Conservation (phyloP, 2,888 invertebrate genomes). For the Luperina nickerlii region DNA sequence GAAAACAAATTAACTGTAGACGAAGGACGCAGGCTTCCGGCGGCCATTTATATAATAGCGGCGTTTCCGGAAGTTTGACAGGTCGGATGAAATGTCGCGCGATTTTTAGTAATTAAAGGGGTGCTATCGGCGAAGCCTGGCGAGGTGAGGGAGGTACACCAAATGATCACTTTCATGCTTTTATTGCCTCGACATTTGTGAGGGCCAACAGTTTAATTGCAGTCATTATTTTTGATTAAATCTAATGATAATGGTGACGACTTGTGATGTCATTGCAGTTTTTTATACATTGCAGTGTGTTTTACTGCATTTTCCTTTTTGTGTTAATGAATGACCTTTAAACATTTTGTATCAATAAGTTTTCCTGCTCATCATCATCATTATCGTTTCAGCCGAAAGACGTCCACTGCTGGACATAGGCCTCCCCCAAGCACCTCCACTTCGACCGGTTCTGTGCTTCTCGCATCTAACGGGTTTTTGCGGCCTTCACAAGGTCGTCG, state of each 20-base stretch:
- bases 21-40: conserved; percentile 73
- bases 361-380: conserved; percentile 12
- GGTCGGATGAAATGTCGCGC: conserved; percentile 87
- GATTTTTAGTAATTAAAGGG: conserved; percentile 89
- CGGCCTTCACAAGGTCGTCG: too few species aligned
- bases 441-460: too few species aligned
- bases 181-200: conserved; percentile 51
- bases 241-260: not conserved
- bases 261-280: not conserved
- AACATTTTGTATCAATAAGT: conserved; percentile 26
- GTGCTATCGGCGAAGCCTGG: conserved; percentile 51
- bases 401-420: too few species aligned
- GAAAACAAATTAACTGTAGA: conserved; percentile 85
- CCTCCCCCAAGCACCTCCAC: too few species aligned
- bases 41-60: conserved; percentile 82
- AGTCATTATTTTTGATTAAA: conserved; percentile 38
- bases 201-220: conserved; percentile 37
- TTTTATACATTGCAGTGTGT: not conserved
- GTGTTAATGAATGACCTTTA: conserved; percentile 27
- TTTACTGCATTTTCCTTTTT: conserved; percentile 3
- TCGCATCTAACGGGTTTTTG: too few species aligned
- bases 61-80: conserved; percentile 85
- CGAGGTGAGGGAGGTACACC: conserved; percentile 33
- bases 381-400: too few species aligned
- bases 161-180: conserved; percentile 54